Percentiles rank a stretch among this genome's conserved stretches.
Conservation (phyloP, 2,797 vertebrate species). For the Sebastes oblongus region DNA sequence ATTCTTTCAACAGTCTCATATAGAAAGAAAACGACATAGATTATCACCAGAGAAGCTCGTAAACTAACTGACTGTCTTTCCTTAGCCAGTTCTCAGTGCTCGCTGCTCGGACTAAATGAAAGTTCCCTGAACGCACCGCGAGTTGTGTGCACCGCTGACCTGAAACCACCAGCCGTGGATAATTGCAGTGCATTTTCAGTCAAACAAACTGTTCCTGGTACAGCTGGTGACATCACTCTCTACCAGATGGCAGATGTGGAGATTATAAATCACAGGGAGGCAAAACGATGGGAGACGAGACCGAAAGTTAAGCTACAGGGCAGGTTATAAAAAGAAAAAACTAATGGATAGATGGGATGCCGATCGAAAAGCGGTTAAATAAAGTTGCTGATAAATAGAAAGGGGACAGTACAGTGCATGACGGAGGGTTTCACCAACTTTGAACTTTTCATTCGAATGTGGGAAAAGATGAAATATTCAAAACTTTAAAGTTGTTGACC, state of each 20-base stretch:
- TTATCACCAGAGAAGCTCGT: neutral
- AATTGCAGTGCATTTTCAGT: slow-evolving; percentile 50
- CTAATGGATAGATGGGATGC: neutral
- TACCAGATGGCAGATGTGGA: slow-evolving; percentile 46
- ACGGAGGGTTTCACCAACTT: neutral
- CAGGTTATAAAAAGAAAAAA: neutral
- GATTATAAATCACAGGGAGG: slow-evolving; percentile 22
- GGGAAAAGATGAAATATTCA: neutral
- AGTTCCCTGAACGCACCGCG: neutral
- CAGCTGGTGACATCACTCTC: slow-evolving; percentile 53
- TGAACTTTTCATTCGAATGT: neutral
- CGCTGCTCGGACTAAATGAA: neutral
- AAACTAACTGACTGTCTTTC: neutral
- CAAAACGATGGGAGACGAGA: neutral
- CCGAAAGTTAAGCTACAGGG: neutral
- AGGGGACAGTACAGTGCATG: too few species aligned
- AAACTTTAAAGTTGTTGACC: neutral
- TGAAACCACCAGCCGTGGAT: slow-evolving; percentile 65
- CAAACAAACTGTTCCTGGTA: slow-evolving; percentile 62
- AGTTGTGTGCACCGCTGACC: slow-evolving; percentile 36
- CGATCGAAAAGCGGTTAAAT: neutral
- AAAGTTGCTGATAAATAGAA: neutral
- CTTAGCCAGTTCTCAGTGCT: neutral
- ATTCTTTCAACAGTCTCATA: neutral
- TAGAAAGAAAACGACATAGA: neutral